A percentile compares a stretch with the other conserved stretches of the same genome.
These are phyloP conservation scores for Brachypterus glaber DNA, from an alignment of 2,888 invertebrate genomes.

Conservation along the genomic window DNA sequence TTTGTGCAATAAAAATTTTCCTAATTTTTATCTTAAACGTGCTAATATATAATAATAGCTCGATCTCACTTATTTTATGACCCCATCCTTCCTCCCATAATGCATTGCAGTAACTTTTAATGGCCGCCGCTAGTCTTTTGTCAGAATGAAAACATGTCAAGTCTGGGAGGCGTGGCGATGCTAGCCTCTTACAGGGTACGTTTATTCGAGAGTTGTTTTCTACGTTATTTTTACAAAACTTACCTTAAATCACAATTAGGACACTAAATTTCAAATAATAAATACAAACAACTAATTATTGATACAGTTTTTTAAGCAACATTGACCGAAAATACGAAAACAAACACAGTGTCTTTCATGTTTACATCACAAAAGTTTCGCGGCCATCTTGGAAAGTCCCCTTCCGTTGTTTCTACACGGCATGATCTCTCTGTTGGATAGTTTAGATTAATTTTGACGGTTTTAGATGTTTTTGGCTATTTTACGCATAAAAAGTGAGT, in stretches of 20 bases:
- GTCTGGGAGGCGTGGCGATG: conserved; percentile 34
- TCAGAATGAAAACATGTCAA: conserved; percentile 30
- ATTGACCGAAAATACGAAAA: not conserved
- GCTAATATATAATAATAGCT: too few species aligned
- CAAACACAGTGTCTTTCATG: not conserved
- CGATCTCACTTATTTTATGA: conserved; percentile 14
- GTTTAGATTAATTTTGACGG: too few species aligned
- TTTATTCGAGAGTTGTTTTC: not conserved
- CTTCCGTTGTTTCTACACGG: conserved; percentile 23
- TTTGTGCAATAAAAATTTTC: too few species aligned
- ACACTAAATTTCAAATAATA: too few species aligned
- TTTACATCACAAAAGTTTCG: conserved; percentile 20
- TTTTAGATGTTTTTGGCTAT: too few species aligned
- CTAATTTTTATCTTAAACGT: too few species aligned
- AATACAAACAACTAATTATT: too few species aligned
- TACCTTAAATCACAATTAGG: too few species aligned
- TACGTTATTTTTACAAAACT: too few species aligned
- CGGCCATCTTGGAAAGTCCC: conserved; percentile 35
- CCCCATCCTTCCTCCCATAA: conserved; percentile 26
- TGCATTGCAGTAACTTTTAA: conserved; percentile 30
- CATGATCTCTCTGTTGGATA: conserved; percentile 16
- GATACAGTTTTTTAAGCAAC: too few species aligned
- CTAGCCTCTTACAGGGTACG: conserved; percentile 20
- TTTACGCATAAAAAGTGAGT: too few species aligned
- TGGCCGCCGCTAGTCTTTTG: conserved; percentile 36